These are phyloP conservation scores for Ceyx cyanopectus DNA, from an alignment of 2,113 vertebrate species.

Conservation along the genomic window DNA sequence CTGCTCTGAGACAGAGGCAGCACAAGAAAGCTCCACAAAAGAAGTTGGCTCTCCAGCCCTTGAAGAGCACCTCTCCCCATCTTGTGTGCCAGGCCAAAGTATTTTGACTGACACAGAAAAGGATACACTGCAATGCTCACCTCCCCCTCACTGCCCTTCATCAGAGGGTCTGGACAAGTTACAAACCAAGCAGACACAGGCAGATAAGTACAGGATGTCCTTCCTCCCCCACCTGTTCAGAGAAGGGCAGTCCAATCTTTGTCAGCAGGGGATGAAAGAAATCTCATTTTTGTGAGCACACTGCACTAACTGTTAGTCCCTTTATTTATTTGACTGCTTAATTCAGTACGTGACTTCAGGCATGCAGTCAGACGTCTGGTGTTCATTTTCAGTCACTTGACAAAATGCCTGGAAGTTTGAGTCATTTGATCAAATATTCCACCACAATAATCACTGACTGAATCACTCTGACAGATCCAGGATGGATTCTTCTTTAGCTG, in stretches of 20 bases:
- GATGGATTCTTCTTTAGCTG: conserved; percentile 10
- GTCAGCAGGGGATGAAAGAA: background rate
- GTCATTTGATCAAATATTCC: conserved; percentile 53
- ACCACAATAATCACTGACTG: conserved; percentile 43
- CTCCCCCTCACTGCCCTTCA: background rate
- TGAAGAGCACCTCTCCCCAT: background rate
- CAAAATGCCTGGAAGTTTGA: conserved; percentile 64
- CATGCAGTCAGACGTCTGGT: conserved; percentile 22
- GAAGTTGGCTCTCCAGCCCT: background rate
- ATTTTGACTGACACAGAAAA: background rate
- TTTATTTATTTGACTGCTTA: conserved; percentile 45
- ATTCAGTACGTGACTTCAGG: conserved; percentile 46
- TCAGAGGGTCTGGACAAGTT: background rate
- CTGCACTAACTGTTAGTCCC: background rate
- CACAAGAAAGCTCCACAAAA: background rate
- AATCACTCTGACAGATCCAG: conserved; percentile 27
- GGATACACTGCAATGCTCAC: background rate
- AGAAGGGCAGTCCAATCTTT: background rate
- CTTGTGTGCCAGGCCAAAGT: background rate
- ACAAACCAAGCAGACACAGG: background rate
- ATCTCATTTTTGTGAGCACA: conserved; percentile 1
- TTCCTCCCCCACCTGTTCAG: background rate
- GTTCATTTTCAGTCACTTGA: conserved; percentile 61
- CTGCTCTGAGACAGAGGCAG: background rate
- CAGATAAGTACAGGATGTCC: background rate